Conservation (phyloP, 2,797 vertebrate genomes). For the Falco novaeseelandiae region DNA sequence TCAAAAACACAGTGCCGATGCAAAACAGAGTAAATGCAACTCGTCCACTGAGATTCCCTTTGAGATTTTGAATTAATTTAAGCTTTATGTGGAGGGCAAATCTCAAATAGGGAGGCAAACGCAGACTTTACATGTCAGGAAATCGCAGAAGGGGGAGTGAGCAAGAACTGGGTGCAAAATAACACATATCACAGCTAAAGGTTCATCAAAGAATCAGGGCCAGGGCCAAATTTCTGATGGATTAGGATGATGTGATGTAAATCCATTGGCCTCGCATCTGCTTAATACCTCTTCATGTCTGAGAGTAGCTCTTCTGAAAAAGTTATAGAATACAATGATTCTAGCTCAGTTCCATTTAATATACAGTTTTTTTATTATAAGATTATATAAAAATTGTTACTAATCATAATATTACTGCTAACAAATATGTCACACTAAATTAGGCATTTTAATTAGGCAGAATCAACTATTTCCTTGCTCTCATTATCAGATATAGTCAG, state of each 20-base stretch:
- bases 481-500: slow-evolving; percentile 56
- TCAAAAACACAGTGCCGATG: background rate
- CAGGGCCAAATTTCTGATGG: slow-evolving; percentile 15
- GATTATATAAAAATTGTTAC: slow-evolving; percentile 23
- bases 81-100: background rate
- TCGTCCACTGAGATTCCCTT: slow-evolving; percentile 17
- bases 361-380: background rate
- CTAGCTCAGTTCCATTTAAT: slow-evolving; percentile 25
- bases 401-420: slow-evolving; percentile 51
- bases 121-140: background rate
- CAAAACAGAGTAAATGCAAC: background rate
- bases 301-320: slow-evolving; percentile 56
- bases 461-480: slow-evolving; percentile 40
- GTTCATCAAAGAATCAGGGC: slow-evolving; percentile 35
- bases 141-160: background rate
- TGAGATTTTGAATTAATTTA: slow-evolving; percentile 46
- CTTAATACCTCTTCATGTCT: slow-evolving; percentile 48
- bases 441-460: slow-evolving; percentile 52
- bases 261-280: slow-evolving; percentile 50
- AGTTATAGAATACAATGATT: slow-evolving; percentile 48
- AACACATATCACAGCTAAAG: slow-evolving; percentile 18
- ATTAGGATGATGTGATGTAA: slow-evolving; percentile 25
- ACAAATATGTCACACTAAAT: slow-evolving; percentile 50
- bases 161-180: background rate
- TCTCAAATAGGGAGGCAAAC: slow-evolving; percentile 4